phyloP scores from a whole-genome alignment of 2,797 vertebrate genomes.

The Gorsachius magnificus region DNA sequence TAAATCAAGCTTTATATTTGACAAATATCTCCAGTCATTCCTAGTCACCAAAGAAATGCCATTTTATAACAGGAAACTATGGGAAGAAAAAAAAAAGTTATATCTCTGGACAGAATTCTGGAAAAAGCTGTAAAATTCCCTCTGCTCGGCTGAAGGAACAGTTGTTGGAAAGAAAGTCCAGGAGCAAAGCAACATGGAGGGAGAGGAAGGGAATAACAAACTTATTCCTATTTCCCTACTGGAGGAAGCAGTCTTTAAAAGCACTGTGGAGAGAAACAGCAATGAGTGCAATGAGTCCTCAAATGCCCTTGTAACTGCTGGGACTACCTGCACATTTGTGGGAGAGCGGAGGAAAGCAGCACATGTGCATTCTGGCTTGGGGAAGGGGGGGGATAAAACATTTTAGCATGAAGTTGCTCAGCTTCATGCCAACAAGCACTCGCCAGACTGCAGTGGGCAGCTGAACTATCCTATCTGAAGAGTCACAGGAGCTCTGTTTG shows the following conservation, averaged over 20 bases:
- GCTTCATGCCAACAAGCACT: background rate
- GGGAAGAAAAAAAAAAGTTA: background rate
- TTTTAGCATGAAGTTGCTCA: background rate
- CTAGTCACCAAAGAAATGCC: background rate
- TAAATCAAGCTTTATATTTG: background rate
- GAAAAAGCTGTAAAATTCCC: background rate
- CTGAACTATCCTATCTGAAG: background rate
- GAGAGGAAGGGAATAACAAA: background rate
- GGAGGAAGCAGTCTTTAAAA: background rate
- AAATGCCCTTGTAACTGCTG: background rate
- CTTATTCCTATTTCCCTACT: background rate
- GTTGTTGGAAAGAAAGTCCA: background rate
- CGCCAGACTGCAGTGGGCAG: background rate
- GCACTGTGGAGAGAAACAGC: background rate
- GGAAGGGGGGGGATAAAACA: background rate
- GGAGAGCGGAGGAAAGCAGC: background rate
- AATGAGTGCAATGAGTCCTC: background rate
- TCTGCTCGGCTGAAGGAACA: background rate
- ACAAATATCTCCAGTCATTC: background rate
- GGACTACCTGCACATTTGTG: background rate
- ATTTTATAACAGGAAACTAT: background rate
- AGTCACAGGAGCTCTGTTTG: conserved; percentile 4
- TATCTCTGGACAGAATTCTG: background rate
- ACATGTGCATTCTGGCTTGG: background rate
- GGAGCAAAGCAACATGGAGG: background rate